Evolutionary conservation across 2,113 vertebrate species (phyloP).

Genomic region (Trematocara zebra): DNA sequence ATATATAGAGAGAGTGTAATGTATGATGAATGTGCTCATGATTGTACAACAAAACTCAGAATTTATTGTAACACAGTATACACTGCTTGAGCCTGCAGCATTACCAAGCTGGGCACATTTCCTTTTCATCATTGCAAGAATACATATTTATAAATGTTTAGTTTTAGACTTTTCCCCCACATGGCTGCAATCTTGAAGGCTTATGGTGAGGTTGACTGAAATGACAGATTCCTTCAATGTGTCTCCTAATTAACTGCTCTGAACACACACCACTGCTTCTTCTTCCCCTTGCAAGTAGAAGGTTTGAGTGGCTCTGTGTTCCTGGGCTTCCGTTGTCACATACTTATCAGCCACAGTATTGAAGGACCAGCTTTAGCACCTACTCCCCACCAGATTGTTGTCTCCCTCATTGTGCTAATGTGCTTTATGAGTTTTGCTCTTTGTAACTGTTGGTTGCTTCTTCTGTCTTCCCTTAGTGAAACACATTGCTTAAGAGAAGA

Average conservation of each 20-base stretch:
- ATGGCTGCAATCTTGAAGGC: neutral
- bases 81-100: neutral
- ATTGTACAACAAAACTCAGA: slow-evolving; percentile 8
- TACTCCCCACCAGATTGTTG: neutral
- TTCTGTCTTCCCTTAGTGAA: neutral
- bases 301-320: neutral
- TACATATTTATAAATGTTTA: neutral
- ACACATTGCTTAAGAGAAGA: fast-evolving
- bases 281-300: neutral
- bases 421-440: neutral
- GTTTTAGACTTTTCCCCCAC: neutral
- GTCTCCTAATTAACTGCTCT: neutral
- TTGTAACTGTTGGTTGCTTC: neutral
- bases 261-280: neutral
- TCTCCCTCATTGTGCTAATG: neutral
- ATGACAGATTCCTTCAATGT: neutral
- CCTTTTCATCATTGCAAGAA: neutral
- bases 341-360: neutral
- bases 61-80: neutral
- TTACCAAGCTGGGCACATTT: neutral
- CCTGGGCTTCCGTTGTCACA: neutral
- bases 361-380: neutral
- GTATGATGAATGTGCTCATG: slow-evolving; percentile 9
- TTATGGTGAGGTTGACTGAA: neutral
- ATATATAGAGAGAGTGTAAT: neutral